Conservation (phyloP, 2,888 invertebrate species). For the Orthosia incerta region DNA sequence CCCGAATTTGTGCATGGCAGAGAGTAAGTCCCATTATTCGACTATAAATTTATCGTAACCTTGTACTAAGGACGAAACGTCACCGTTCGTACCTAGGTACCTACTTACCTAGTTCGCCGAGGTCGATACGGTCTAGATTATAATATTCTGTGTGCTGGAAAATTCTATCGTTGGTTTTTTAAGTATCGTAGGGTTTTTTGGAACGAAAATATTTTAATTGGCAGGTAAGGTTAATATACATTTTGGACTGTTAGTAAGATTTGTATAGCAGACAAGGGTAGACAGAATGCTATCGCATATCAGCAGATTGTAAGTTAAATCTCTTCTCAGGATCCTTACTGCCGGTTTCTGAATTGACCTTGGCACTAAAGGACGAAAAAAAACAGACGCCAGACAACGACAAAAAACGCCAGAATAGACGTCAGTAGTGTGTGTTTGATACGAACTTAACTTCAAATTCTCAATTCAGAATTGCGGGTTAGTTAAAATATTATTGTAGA, state of each 20-base stretch:
- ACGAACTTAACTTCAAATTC: too few species aligned
- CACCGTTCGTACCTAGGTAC: slow-evolving; percentile 43
- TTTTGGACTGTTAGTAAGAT: neutral
- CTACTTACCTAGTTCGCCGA: slow-evolving; percentile 58
- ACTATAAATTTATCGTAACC: slow-evolving; percentile 51
- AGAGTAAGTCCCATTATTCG: slow-evolving; percentile 32
- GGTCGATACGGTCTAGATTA: slow-evolving; percentile 57
- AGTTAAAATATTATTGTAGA: too few species aligned
- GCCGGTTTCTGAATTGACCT: too few species aligned
- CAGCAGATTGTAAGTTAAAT: neutral
- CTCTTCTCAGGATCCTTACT: neutral
- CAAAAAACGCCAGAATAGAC: too few species aligned
- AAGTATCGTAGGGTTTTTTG: neutral
- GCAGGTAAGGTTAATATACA: too few species aligned
- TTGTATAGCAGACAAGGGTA: too few species aligned
- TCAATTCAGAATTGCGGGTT: too few species aligned
- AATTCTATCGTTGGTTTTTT: slow-evolving; percentile 19
- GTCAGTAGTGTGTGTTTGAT: too few species aligned
- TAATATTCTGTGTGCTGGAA: slow-evolving; percentile 34
- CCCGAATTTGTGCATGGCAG: slow-evolving; percentile 21
- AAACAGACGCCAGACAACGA: too few species aligned
- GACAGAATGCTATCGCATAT: neutral
- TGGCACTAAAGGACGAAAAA: too few species aligned
- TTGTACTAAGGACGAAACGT: slow-evolving; percentile 62
- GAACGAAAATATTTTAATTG: neutral